Conservation (phyloP, 2,888 invertebrate genomes). For the Tigriopus californicus region DNA sequence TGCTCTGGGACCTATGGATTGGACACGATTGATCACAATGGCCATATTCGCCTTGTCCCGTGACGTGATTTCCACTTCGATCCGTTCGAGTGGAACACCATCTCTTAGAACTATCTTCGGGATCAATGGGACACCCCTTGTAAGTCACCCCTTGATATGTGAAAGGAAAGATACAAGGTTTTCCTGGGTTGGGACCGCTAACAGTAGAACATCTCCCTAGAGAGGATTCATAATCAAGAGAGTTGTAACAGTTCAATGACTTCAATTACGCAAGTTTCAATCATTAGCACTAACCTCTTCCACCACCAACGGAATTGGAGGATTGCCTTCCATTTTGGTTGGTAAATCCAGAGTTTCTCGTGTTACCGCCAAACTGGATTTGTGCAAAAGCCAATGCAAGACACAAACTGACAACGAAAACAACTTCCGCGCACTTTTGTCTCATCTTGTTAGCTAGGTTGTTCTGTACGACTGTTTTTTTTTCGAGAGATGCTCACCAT, state of each 20-base stretch:
- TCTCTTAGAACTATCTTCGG: neutral
- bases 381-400: neutral
- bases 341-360: too few relatives aligned
- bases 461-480: too few relatives aligned
- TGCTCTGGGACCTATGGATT: too few relatives aligned
- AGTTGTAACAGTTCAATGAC: neutral
- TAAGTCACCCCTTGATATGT: neutral
- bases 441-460: too few relatives aligned
- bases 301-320: too few relatives aligned
- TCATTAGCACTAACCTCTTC: neutral
- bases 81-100: conserved; percentile 6
- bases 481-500: too few relatives aligned
- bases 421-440: too few relatives aligned
- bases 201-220: neutral
- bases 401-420: too few relatives aligned
- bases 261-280: neutral
- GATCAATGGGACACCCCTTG: neutral
- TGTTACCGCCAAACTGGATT: neutral
- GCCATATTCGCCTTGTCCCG: conserved; percentile 1
- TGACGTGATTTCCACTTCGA: conserved; percentile 6
- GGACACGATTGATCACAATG: neutral
- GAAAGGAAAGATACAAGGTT: neutral
- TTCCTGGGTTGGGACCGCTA: neutral
- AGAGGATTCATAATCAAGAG: neutral
- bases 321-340: too few relatives aligned